Conservation (phyloP, 2,113 vertebrate genomes). For the Tenebrosternarchus preto region DNA sequence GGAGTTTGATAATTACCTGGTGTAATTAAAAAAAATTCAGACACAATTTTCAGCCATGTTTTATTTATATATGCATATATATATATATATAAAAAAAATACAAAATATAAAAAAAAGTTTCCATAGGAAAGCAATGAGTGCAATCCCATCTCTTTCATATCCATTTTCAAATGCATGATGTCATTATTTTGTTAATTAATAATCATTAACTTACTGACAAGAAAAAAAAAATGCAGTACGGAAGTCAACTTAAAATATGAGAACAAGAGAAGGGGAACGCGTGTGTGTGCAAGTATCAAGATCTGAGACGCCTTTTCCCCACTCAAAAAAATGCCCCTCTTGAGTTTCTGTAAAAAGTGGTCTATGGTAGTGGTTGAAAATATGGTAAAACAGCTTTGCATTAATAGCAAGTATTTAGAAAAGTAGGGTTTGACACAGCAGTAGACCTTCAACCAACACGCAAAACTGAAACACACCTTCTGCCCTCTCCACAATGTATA, state of each 20-base stretch:
- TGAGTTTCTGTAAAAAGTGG: slow-evolving; percentile 31
- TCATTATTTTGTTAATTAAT: slow-evolving; percentile 27
- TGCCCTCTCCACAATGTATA: slow-evolving; percentile 44
- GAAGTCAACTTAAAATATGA: slow-evolving; percentile 52
- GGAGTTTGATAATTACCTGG: no score
- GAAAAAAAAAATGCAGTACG: slow-evolving; percentile 33
- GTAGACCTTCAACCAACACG: slow-evolving; percentile 57
- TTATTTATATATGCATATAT: slow-evolving; percentile 64
- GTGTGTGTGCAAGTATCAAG: slow-evolving; percentile 54
- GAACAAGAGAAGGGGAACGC: slow-evolving; percentile 21
- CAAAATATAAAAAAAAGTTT: slow-evolving; percentile 80
- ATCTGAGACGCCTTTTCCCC: slow-evolving; percentile 35
- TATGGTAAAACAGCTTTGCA: slow-evolving; percentile 28
- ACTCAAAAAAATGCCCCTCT: slow-evolving; percentile 7
- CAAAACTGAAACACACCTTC: slow-evolving; percentile 56
- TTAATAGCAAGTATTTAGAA: slow-evolving; percentile 4
- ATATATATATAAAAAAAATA: slow-evolving; percentile 61
- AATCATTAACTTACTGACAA: slow-evolving; percentile 64
- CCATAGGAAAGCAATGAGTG: slow-evolving; percentile 96
- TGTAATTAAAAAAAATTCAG: neutral
- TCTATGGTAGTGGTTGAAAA: slow-evolving; percentile 26
- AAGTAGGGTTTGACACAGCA: slow-evolving; percentile 53
- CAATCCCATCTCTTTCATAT: slow-evolving; percentile 85
- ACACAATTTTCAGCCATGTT: slow-evolving; percentile 52
- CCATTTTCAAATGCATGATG: slow-evolving; percentile 69